Evolutionary conservation across 2,888 invertebrate species (phyloP).

Genomic region (Saturnia japonica): DNA sequence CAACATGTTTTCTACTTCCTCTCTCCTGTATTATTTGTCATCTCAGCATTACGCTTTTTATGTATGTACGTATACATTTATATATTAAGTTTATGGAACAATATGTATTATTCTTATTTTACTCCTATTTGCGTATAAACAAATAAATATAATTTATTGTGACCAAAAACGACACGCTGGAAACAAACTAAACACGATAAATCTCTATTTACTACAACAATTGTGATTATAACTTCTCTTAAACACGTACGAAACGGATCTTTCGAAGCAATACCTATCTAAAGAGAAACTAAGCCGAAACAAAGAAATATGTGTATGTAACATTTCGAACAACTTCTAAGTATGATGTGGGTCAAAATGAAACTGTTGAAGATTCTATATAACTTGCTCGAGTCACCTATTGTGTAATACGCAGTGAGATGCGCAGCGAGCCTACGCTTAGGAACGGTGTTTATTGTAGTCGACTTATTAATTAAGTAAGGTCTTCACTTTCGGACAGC

Average conservation of each 20-base stretch:
- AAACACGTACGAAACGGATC: slow-evolving; percentile 6
- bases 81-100: too few relatives aligned
- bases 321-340: background rate
- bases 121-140: background rate
- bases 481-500: too few relatives aligned
- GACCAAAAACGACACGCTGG: background rate
- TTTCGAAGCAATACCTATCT: slow-evolving; percentile 1
- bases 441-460: too few relatives aligned
- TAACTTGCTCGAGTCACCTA: background rate
- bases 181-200: background rate
- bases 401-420: too few relatives aligned
- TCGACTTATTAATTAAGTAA: too few relatives aligned
- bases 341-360: slow-evolving; percentile 1
- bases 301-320: background rate
- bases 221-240: slow-evolving; percentile 2
- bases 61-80: too few relatives aligned
- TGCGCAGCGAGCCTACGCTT: too few relatives aligned
- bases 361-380: slow-evolving; percentile 1
- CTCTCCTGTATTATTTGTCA: too few relatives aligned
- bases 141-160: background rate
- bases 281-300: background rate
- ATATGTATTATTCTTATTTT: too few relatives aligned
- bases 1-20: too few relatives aligned
- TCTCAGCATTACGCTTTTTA: too few relatives aligned
- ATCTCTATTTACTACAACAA: background rate